Conservation (phyloP, 2,113 vertebrate species). For the Bostrychus sinensis region DNA sequence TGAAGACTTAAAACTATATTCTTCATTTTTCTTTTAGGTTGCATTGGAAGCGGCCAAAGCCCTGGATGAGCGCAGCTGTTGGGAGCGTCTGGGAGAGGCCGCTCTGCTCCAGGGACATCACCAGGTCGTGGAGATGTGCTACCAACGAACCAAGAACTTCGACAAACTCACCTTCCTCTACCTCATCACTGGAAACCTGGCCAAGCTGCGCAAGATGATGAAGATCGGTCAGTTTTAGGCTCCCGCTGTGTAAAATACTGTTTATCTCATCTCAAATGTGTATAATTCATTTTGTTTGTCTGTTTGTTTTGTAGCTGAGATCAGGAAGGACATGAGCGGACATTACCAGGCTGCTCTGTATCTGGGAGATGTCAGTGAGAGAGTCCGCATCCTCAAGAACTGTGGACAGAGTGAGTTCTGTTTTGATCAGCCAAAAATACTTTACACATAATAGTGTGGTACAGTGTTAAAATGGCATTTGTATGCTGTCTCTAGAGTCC, state of each 20-base stretch:
- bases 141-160: conserved; percentile 98
- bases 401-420: conserved; percentile 92
- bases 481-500: conserved; percentile 83
- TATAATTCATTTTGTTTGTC: neutral
- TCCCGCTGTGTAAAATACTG: neutral
- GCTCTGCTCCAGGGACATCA: conserved; percentile 95
- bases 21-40: too few relatives aligned
- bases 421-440: neutral
- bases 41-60: conserved; percentile 95
- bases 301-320: conserved; percentile 84
- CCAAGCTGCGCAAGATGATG: conserved; percentile 98
- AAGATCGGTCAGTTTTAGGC: conserved; percentile 87
- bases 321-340: conserved; percentile 98
- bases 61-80: conserved; percentile 93
- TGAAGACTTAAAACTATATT: too few relatives aligned
- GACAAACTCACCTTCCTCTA: conserved; percentile 97
- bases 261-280: neutral
- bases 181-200: conserved; percentile 95
- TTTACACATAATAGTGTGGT: too few relatives aligned
- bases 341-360: conserved; percentile 98
- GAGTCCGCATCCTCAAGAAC: conserved; percentile 94
- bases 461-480: neutral
- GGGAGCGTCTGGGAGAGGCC: conserved; percentile 95
- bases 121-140: conserved; percentile 99
- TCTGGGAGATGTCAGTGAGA: conserved; percentile 92